Conservation (phyloP, 2,113 vertebrate species). For the Parus major region DNA sequence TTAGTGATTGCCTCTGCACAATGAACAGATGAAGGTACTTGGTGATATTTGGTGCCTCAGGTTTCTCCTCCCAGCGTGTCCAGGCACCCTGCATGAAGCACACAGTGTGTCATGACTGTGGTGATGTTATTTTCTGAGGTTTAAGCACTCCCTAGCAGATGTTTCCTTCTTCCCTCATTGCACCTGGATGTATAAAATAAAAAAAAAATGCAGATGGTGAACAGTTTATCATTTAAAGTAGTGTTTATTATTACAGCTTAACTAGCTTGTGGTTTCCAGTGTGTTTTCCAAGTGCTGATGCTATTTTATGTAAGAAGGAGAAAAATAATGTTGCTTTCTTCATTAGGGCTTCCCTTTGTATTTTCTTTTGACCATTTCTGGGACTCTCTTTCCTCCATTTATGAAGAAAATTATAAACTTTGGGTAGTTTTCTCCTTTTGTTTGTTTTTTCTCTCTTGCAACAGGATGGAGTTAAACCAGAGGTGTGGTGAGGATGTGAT, state of each 20-base stretch:
- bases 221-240: background rate
- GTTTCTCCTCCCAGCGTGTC: background rate
- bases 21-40: background rate
- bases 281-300: background rate
- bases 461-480: background rate
- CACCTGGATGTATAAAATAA: background rate
- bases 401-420: background rate
- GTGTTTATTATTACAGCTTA: background rate
- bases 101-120: rapidly evolving
- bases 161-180: conserved; percentile 25
- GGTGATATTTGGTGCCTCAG: background rate
- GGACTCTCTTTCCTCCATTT: background rate
- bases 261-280: background rate
- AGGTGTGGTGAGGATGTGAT: background rate
- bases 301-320: background rate
- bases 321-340: background rate
- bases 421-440: background rate
- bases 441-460: background rate
- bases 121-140: background rate
- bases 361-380: background rate
- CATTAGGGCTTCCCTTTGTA: background rate
- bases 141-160: conserved; percentile 11
- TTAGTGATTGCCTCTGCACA: background rate
- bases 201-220: background rate
- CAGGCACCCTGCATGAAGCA: background rate